A percentile compares a stretch with the other conserved stretches of the same genome.
phyloP scores from a whole-genome alignment of 2,888 invertebrate genomes.

The Prosapia bicincta region DNA sequence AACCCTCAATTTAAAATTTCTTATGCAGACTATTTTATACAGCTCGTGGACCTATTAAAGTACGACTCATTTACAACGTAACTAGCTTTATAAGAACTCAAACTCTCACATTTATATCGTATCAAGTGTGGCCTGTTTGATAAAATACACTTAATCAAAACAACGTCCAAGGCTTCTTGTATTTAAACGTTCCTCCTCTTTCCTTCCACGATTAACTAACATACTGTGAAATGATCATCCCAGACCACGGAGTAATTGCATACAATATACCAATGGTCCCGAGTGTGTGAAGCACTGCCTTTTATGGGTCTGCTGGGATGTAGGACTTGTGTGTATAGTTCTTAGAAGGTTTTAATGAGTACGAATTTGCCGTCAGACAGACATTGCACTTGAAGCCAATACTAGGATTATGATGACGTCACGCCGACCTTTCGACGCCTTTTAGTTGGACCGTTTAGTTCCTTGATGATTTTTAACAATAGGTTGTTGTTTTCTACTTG shows the following conservation, averaged over 20 bases:
- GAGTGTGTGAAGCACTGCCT: not conserved
- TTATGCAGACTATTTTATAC: too few species aligned
- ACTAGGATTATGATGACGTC: not conserved
- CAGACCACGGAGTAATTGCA: not conserved
- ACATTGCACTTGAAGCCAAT: not conserved
- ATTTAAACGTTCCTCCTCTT: not conserved
- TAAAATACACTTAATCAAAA: too few species aligned
- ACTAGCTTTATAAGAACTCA: too few species aligned
- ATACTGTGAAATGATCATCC: not conserved
- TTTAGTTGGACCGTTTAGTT: not conserved
- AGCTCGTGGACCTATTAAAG: too few species aligned
- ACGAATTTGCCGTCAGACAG: not conserved
- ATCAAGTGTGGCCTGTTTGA: too few species aligned
- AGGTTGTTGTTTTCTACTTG: too few species aligned
- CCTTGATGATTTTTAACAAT: too few species aligned
- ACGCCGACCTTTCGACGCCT: not conserved
- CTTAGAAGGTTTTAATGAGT: not conserved
- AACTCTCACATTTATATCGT: too few species aligned
- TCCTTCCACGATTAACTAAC: not conserved
- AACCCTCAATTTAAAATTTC: too few species aligned
- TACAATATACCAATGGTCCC: not conserved
- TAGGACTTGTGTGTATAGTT: not conserved
- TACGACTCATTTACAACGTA: too few species aligned
- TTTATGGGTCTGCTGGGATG: not conserved
- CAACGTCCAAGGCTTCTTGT: too few species aligned